Evolutionary conservation across 2,113 vertebrate species (phyloP).

Genomic region (Euleptes europaea): DNA sequence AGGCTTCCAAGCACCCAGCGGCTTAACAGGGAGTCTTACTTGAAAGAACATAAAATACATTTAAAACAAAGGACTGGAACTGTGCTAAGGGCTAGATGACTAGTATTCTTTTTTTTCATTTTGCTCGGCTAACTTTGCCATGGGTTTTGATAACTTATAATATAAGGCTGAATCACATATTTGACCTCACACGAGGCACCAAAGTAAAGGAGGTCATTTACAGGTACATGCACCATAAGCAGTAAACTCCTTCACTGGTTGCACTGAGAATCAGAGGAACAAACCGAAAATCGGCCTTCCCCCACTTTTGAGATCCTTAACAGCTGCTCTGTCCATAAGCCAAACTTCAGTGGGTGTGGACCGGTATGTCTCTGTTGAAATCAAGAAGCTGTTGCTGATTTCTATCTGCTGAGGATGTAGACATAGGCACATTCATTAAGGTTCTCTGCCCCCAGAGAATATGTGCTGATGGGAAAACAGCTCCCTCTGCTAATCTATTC

Average conservation of each 20-base stretch:
- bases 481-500: constrained; percentile 9
- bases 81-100: neutral
- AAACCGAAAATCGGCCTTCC: neutral
- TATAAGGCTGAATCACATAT: neutral
- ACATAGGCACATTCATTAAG: neutral
- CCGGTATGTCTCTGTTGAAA: constrained; percentile 15
- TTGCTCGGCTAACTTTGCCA: neutral
- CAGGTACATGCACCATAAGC: neutral
- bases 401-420: constrained; percentile 11
- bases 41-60: neutral
- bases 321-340: neutral
- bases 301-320: neutral
- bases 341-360: constrained; percentile 20
- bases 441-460: constrained; percentile 26
- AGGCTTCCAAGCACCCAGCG: neutral
- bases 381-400: neutral
- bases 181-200: neutral
- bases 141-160: neutral
- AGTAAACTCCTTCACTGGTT: neutral
- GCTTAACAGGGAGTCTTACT: neutral
- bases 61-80: neutral
- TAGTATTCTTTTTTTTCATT: neutral
- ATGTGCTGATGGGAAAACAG: constrained; percentile 2
- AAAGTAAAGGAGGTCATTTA: neutral
- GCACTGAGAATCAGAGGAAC: neutral